Percentiles rank a stretch among this genome's conserved stretches.
Conservation (phyloP, 2,797 vertebrate species). For the Aselliscus stoliczkanus region DNA sequence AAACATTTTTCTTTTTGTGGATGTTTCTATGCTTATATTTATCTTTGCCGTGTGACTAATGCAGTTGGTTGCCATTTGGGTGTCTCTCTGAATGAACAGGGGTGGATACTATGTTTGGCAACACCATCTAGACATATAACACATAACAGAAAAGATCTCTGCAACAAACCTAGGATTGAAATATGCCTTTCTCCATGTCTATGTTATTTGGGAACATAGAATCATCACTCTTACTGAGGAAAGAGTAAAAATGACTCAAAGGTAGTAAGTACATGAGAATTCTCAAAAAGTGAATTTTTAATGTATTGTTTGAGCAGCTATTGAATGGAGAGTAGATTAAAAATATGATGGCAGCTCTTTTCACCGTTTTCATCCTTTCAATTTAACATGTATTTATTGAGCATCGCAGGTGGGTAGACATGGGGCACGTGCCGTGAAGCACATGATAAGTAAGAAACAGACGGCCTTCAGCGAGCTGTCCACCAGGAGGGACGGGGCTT, state of each 20-base stretch:
- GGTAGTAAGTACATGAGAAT: background rate
- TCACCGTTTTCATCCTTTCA: background rate
- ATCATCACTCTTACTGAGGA: background rate
- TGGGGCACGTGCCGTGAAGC: background rate
- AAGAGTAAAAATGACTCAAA: background rate
- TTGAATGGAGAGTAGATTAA: background rate
- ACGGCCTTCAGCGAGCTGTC: background rate
- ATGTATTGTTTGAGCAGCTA: background rate
- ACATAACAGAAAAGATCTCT: background rate
- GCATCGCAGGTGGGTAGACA: background rate
- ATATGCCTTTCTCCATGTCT: background rate
- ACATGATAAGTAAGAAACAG: background rate
- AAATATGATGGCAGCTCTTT: background rate
- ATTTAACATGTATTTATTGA: background rate
- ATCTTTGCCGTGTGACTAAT: background rate
- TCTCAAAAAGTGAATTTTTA: background rate
- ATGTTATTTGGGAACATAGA: background rate
- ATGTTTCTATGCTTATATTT: background rate
- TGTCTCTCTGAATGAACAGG: background rate
- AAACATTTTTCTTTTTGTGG: background rate
- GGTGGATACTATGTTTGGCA: background rate
- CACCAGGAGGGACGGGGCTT: background rate
- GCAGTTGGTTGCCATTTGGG: background rate
- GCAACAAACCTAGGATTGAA: background rate
- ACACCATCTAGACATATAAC: background rate